Evolutionary conservation across 2,888 invertebrate genomes (phyloP), one percentile per base, ranked within the genome.

Genomic region (Thecophora atra): DNA sequence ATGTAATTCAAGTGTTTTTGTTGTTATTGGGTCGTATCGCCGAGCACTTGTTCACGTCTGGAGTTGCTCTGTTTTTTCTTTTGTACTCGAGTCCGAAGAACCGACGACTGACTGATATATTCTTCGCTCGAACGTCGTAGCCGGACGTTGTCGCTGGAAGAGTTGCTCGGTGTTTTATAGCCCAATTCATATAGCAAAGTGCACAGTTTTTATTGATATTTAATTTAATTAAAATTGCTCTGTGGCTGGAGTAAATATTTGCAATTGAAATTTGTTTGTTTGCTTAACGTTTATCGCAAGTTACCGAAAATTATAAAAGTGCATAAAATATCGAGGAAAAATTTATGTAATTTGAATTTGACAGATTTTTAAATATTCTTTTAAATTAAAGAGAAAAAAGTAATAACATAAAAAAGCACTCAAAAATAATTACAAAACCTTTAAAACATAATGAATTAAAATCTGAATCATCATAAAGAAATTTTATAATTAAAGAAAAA

Each of bases 41-140:
- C 2, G 37, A 26, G 11, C 47, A 26, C 58, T 44, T 47, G 47
- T 47, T 58, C 58, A 58, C 47, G 58, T 60, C 60, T 69, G 26
- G 44, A 21, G 69, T 67, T 8, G 37, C 11, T n/a, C n/a, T 37
- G 37, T 37, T 37, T 37, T 37, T 37, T 30, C 30, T 30, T 30
- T n/a, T n/a, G n/a, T 30, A 70, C 62, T 70, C 62, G 70, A 70
- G 51, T 21, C 63, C 30, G 52, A 37, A 62, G 70, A 62, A 70
- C 17, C 62, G 15, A 52, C 21, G 37, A 52, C 62, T 52, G 70
- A n/a, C 13, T 6, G 56, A 26, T 1, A 47, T 68, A 47, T 68
- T 15, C 26, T 30, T 67, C 19, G 30, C 19, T 66, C 54, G 67
- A 54, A 30, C 42, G 67, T 44, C 42, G 67, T 21, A 21, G 60